Base-by-base conservation (phyloP, 2,113 vertebrate species). In the Thymallus thymallus region DNA sequence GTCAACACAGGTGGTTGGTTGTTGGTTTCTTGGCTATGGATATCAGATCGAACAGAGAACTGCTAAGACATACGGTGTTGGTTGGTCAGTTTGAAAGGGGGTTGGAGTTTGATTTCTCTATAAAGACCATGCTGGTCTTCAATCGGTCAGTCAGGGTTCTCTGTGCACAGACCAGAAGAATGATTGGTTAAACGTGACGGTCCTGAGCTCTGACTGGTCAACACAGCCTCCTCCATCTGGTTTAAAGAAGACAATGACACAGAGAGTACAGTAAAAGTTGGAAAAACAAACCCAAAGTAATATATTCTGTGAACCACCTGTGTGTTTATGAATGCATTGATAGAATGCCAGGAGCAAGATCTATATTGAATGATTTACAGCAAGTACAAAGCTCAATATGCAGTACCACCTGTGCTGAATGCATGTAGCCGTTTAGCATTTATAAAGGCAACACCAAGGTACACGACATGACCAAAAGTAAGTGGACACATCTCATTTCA, bases 201-300 rank as follows among this genome's bases (percentile, higher is more conserved):
- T 73, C 61, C 71, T 73, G 71, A 65, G 71, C 61, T 62, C 60
- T 63, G 23, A 23, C 29, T 73, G 41, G 30, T 35, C n/a, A 74
- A 22, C 22, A 16, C 63, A 20, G 35, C 24, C 45, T 70, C 14
- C 46, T 41, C 35, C 7, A 41, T 41, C 35, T 16, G 46, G 46
- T 51, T 51, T 51, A 51, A 51, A 51, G 46, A 48, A 48, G 46
- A 51, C 4, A 0, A 51, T 51, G 46, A 51, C 46, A 48, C 24
- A 55, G 14, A 55, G 14, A 70, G 24, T 51, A 55, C 23, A 18
- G 69, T 32, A 60, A 20, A 60, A 10, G 20, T 60, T 22, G 18
- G 2, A n/a, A 60, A 60, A 20, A 60, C 56, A 60, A 51, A 60
- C 56, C 3, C 18, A 20, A 6, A 60, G 56, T 60, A 16, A 60